Evolutionary conservation across 2,888 invertebrate species (phyloP).

Genomic region (Brachypalpus laphriformis): DNA sequence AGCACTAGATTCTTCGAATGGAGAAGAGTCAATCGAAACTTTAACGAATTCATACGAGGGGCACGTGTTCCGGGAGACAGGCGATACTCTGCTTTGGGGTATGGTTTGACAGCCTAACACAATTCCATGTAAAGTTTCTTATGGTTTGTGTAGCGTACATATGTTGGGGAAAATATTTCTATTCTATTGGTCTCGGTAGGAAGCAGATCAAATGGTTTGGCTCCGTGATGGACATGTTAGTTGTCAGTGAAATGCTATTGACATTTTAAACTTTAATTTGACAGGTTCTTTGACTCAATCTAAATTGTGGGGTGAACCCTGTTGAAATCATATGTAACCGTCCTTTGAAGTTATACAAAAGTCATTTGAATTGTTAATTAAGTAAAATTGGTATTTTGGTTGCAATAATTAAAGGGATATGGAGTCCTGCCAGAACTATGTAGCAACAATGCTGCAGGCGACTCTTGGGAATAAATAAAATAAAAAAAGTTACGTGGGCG

Average conservation of each 20-base stretch:
- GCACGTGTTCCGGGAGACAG: constrained; percentile 19
- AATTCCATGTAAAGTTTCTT: constrained; percentile 31
- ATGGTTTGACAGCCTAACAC: constrained; percentile 7
- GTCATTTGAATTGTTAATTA: too few species aligned
- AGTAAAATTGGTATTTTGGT: too few species aligned
- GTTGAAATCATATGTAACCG: not conserved
- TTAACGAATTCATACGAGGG: constrained; percentile 41
- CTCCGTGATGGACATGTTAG: constrained; percentile 12
- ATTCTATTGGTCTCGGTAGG: constrained; percentile 17
- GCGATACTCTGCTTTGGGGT: not conserved
- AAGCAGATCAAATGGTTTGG: constrained; percentile 16
- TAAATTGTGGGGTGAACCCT: not conserved
- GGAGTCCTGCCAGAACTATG: too few species aligned
- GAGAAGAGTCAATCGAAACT: constrained; percentile 48
- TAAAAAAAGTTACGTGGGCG: too few species aligned
- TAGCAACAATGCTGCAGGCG: too few species aligned
- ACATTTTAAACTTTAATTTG: constrained; percentile 38
- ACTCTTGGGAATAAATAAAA: too few species aligned
- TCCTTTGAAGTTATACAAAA: too few species aligned
- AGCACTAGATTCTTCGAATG: constrained; percentile 16
- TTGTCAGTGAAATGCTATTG: constrained; percentile 6
- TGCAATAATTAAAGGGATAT: too few species aligned
- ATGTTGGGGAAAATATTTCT: constrained; percentile 26
- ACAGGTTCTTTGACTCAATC: not conserved
- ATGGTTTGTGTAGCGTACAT: constrained; percentile 5